phyloP scores from a whole-genome alignment of 2,888 invertebrate species.

The Ormia ochracea region DNA sequence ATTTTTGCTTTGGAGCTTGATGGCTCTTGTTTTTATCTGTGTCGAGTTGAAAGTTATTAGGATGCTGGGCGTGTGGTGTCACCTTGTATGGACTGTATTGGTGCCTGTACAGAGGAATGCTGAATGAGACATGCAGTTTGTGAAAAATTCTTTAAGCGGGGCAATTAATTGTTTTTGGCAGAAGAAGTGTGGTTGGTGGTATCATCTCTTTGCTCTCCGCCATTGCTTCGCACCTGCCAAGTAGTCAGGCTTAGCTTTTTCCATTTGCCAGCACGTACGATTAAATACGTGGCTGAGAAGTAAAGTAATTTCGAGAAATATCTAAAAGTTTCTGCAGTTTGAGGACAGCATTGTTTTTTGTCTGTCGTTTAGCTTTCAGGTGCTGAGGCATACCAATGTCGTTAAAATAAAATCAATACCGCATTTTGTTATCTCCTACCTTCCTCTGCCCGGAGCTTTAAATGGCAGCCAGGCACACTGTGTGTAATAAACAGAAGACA shows the following conservation, averaged over 20 bases:
- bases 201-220: too few relatives aligned
- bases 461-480: not conserved
- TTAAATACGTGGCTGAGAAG: slow-evolving; percentile 36
- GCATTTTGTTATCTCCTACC: slow-evolving; percentile 12
- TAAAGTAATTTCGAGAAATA: not conserved
- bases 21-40: slow-evolving; percentile 25
- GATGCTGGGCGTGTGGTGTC: not conserved
- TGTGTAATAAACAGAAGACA: slow-evolving; percentile 8
- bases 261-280: not conserved
- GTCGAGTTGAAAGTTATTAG: slow-evolving; percentile 22
- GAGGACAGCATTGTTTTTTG: not conserved
- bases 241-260: not conserved
- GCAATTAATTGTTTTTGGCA: too few relatives aligned
- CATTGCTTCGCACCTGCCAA: too few relatives aligned
- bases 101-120: not conserved
- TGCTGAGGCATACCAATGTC: slow-evolving; percentile 24
- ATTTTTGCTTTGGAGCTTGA: slow-evolving; percentile 11
- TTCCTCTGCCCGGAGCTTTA: not conserved
- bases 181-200: too few relatives aligned
- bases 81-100: not conserved
- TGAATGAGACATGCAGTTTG: too few relatives aligned
- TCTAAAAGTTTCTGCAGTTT: not conserved
- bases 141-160: too few relatives aligned
- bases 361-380: not conserved
- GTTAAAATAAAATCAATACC: slow-evolving; percentile 59